A percentile compares a stretch with the other conserved stretches of the same genome.
Evolutionary conservation across 2,113 vertebrate genomes (phyloP).

Genomic region (Phycodurus eques): DNA sequence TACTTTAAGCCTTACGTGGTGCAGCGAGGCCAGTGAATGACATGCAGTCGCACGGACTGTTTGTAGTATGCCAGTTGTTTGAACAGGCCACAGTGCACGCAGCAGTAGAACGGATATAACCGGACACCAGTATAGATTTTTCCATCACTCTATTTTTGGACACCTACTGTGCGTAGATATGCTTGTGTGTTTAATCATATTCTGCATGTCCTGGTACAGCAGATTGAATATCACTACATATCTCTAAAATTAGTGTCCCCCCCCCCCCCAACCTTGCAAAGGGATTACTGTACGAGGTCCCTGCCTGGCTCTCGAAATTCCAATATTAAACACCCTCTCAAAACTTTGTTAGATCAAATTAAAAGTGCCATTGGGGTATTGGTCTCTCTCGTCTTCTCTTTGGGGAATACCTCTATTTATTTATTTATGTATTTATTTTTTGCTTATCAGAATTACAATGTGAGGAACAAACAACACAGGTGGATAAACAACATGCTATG

Average conservation of each 20-base stretch:
- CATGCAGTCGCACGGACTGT: neutral
- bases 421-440: slow-evolving; percentile 47
- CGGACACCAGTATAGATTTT: slow-evolving; percentile 73
- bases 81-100: slow-evolving; percentile 20
- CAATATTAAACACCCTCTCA: slow-evolving; percentile 29
- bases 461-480: slow-evolving; percentile 46
- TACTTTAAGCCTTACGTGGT: slow-evolving; percentile 28
- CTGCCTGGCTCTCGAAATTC: slow-evolving; percentile 17
- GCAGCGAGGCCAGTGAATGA: slow-evolving; percentile 38
- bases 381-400: slow-evolving; percentile 3
- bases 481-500: slow-evolving; percentile 43
- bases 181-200: slow-evolving; percentile 20
- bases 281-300: slow-evolving; percentile 10
- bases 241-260: slow-evolving; percentile 12
- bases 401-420: neutral
- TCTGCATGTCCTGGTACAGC: neutral
- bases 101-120: slow-evolving; percentile 61
- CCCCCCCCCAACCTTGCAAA: neutral
- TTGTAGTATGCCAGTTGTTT: slow-evolving; percentile 25
- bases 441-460: slow-evolving; percentile 46
- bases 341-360: slow-evolving; percentile 22
- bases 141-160: slow-evolving; percentile 67
- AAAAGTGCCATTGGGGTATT: slow-evolving; percentile 12
- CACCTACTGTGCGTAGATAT: slow-evolving; percentile 28
- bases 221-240: neutral